A percentile compares a stretch with the other conserved stretches of the same genome.
These are phyloP conservation scores for Oreotrochilus melanogaster DNA, from an alignment of 2,113 vertebrate species.

Conservation along the genomic window DNA sequence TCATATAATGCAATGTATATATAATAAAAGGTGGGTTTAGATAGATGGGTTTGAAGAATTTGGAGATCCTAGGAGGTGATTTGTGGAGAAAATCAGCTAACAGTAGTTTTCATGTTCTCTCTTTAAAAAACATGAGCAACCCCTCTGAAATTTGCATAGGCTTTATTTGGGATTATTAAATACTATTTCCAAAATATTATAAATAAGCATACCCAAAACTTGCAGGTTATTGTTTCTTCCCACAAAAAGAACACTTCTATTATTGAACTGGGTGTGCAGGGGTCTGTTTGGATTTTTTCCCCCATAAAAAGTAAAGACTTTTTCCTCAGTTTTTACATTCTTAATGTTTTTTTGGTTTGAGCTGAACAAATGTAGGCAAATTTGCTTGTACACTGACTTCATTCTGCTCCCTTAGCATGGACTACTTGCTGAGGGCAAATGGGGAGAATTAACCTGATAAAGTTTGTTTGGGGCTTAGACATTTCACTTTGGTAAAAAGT, in stretches of 20 bases:
- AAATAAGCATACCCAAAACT: not conserved
- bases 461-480: not conserved
- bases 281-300: not conserved
- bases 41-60: not conserved
- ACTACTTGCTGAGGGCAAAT: fast-evolving
- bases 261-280: not conserved
- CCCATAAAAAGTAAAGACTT: not conserved
- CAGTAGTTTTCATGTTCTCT: not conserved
- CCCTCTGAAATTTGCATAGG: not conserved
- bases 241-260: not conserved
- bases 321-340: not conserved
- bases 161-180: not conserved
- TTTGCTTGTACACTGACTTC: not conserved
- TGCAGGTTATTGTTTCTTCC: not conserved
- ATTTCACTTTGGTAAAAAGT: not conserved
- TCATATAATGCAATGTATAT: not conserved
- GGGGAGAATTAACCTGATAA: not conserved
- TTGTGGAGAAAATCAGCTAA: not conserved
- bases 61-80: not conserved
- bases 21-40: not conserved
- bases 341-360: not conserved
- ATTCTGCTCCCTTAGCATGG: not conserved
- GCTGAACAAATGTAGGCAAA: not conserved
- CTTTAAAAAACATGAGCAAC: not conserved
- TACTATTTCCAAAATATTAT: not conserved